These are phyloP conservation scores for Cardiocondyla obscurior DNA, from an alignment of 1,140 invertebrate genomes.

Conservation along the genomic window DNA sequence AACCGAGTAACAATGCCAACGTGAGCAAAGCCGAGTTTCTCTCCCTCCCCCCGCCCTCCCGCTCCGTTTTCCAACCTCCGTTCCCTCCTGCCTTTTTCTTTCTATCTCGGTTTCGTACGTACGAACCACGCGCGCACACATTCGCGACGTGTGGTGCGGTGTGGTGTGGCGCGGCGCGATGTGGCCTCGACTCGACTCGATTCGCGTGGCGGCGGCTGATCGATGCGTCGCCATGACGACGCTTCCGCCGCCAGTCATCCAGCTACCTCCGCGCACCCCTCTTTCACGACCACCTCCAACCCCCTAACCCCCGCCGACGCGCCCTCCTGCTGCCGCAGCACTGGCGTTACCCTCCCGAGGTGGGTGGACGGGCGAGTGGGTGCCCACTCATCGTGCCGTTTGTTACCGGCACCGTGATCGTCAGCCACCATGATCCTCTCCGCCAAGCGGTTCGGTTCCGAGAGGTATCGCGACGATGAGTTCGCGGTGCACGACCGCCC, in stretches of 20 bases:
- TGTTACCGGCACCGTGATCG: conserved; percentile 64
- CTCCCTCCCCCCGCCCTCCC: background rate
- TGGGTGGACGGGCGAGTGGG: conserved; percentile 1
- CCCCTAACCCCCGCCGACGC: conserved; percentile 80
- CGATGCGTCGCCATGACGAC: conserved; percentile 85
- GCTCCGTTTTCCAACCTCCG: background rate
- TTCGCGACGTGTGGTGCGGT: conserved; percentile 23
- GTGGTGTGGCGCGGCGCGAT: conserved; percentile 59
- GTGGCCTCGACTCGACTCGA: conserved; percentile 75
- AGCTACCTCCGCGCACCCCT: conserved; percentile 81
- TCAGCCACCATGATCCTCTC: conserved; percentile 63
- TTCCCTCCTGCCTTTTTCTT: background rate
- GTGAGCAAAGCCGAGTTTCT: background rate
- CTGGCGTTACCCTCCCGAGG: conserved; percentile 21
- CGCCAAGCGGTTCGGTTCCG: conserved; percentile 28
- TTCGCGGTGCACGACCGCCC: background rate
- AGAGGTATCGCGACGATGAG: conserved; percentile 20
- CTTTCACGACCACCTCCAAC: conserved; percentile 70
- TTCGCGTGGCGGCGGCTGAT: conserved; percentile 82
- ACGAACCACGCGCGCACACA: conserved; percentile 23
- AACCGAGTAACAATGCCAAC: conserved; percentile 43
- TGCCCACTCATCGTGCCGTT: conserved; percentile 65
- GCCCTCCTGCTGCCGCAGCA: conserved; percentile 53
- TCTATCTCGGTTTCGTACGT: background rate
- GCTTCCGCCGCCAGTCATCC: conserved; percentile 84